phyloP scores from a whole-genome alignment of 1,140 invertebrate species.

The Microvelia longipes region DNA sequence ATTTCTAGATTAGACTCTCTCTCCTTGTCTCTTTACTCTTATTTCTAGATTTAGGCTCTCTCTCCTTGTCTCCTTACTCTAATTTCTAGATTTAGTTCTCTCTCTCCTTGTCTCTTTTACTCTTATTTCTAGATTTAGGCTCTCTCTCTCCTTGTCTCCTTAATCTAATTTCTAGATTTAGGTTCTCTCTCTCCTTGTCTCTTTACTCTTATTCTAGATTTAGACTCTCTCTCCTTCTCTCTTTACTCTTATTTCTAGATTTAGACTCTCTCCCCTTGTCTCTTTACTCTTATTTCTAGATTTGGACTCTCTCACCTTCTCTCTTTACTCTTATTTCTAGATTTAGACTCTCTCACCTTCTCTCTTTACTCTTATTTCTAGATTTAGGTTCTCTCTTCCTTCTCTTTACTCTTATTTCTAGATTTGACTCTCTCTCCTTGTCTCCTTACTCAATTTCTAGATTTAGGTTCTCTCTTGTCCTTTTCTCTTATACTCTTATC shows the following conservation, averaged over 20 bases:
- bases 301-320: background rate
- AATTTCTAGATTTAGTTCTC: no score
- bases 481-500: background rate
- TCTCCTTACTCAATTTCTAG: background rate
- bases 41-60: background rate
- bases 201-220: background rate
- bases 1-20: no score
- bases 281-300: background rate
- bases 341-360: background rate
- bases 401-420: background rate
- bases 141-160: background rate
- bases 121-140: background rate
- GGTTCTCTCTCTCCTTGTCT: background rate
- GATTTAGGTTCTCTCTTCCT: background rate
- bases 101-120: background rate
- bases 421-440: background rate
- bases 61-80: background rate
- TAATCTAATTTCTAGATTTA: background rate
- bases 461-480: background rate
- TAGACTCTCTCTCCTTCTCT: background rate
- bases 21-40: background rate
- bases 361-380: background rate
- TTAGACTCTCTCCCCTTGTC: background rate
- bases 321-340: background rate
- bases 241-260: background rate